phyloP scores from a whole-genome alignment of 2,113 vertebrate species.

The Cyphotilapia sp. region DNA sequence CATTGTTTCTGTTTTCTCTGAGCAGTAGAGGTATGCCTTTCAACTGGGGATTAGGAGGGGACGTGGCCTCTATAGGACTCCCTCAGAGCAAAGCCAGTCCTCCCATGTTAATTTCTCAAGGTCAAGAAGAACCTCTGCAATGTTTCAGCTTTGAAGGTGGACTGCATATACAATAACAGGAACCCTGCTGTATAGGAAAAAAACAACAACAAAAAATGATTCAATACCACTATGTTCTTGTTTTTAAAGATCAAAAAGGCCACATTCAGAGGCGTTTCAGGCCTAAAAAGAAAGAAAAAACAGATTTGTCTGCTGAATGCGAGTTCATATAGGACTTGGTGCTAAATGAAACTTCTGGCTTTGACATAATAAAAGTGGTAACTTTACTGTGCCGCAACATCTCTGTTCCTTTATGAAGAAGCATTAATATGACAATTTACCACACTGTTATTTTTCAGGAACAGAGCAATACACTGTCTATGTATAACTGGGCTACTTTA shows the following conservation, averaged over 20 bases:
- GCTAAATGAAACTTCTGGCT: neutral
- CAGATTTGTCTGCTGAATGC: neutral
- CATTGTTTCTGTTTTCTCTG: constrained; percentile 6
- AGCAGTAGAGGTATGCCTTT: constrained; percentile 45
- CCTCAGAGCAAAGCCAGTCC: constrained; percentile 55
- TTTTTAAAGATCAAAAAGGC: constrained; percentile 40
- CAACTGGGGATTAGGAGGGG: constrained; percentile 55
- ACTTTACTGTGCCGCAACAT: neutral
- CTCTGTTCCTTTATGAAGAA: constrained; percentile 35
- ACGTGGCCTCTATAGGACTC: constrained; percentile 49
- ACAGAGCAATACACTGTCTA: constrained; percentile 63
- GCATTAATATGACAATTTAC: constrained; percentile 41
- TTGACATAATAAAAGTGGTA: neutral
- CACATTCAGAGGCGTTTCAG: neutral
- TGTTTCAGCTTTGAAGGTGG: constrained; percentile 60
- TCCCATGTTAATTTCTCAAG: constrained; percentile 70
- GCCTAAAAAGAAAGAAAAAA: neutral
- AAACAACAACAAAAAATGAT: constrained; percentile 7
- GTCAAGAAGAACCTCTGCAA: constrained; percentile 56
- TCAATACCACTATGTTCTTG: constrained; percentile 4
- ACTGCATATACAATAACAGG: constrained; percentile 62
- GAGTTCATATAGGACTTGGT: neutral
- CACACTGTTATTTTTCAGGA: constrained; percentile 58
- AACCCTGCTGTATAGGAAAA: constrained; percentile 49
- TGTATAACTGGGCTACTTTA: constrained; percentile 81